Percentiles rank a stretch among this genome's conserved stretches.
These are phyloP conservation scores for Rhogogaster chlorosoma DNA, from an alignment of 2,888 invertebrate genomes.

Conservation along the genomic window DNA sequence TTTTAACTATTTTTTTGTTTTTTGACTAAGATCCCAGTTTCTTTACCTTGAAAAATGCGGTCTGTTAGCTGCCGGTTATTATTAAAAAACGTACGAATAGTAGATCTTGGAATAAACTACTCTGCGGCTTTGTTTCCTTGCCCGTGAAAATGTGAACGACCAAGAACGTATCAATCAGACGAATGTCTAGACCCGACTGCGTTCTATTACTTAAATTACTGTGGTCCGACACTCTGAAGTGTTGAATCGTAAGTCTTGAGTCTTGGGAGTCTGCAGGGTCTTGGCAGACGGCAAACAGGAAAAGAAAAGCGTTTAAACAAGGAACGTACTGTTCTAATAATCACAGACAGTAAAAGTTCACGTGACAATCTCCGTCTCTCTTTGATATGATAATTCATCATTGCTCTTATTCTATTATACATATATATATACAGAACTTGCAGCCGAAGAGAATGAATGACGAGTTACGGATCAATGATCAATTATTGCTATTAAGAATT, in stretches of 20 bases:
- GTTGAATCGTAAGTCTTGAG: background rate
- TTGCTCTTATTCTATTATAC: background rate
- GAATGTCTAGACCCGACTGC: slow-evolving; percentile 40
- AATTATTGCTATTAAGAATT: background rate
- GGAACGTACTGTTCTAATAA: slow-evolving; percentile 40
- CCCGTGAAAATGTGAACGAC: slow-evolving; percentile 34
- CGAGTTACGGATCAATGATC: slow-evolving; percentile 26
- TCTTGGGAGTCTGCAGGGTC: background rate
- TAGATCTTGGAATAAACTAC: background rate
- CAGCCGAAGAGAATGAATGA: background rate
- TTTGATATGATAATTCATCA: background rate
- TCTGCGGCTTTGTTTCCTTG: background rate
- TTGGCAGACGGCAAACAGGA: background rate
- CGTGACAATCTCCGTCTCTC: slow-evolving; percentile 36
- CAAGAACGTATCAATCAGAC: slow-evolving; percentile 40
- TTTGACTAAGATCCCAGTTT: background rate
- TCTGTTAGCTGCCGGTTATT: background rate
- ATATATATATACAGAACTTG: background rate
- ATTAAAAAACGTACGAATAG: background rate
- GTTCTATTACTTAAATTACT: slow-evolving; percentile 30
- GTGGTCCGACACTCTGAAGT: background rate
- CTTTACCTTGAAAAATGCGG: background rate
- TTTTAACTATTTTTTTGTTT: background rate
- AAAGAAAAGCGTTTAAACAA: slow-evolving; percentile 38
- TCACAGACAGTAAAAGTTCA: slow-evolving; percentile 32